Conservation (phyloP, 2,113 vertebrate genomes). For the Dipodomys spectabilis region DNA sequence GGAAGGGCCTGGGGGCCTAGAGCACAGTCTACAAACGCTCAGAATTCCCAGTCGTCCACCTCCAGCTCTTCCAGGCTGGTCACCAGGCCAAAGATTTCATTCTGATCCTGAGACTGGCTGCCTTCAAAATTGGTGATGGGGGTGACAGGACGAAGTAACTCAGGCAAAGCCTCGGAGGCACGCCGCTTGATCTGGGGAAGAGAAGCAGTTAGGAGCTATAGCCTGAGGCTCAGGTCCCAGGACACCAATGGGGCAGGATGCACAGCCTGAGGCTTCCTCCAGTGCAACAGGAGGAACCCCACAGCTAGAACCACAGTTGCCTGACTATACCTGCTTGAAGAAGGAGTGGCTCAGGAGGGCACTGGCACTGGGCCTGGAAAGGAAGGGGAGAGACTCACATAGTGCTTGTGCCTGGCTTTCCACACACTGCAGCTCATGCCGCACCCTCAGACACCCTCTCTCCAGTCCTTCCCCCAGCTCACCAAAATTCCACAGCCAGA, state of each 20-base stretch:
- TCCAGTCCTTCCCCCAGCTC: background rate
- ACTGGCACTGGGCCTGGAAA: slow-evolving; percentile 92
- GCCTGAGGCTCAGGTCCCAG: background rate
- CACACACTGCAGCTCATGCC: background rate
- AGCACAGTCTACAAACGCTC: slow-evolving; percentile 38
- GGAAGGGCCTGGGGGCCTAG: background rate
- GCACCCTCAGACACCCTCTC: background rate
- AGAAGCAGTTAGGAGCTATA: background rate
- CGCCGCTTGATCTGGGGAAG: slow-evolving; percentile 93
- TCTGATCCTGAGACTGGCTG: slow-evolving; percentile 88
- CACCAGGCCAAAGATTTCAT: slow-evolving; percentile 92
- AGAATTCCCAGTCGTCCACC: slow-evolving; percentile 99
- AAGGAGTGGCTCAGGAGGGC: slow-evolving; percentile 94
- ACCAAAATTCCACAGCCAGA: background rate
- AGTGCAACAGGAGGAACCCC: background rate
- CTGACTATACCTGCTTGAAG: slow-evolving; percentile 95
- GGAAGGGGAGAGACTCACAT: slow-evolving; percentile 8
- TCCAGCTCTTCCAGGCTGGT: slow-evolving; percentile 94
- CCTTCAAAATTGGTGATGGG: slow-evolving; percentile 91
- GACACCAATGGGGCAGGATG: background rate
- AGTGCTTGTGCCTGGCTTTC: background rate
- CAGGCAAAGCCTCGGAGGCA: slow-evolving; percentile 94
- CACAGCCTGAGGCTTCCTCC: background rate
- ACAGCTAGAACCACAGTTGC: background rate
- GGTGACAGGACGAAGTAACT: slow-evolving; percentile 92